phyloP scores from a whole-genome alignment of 2,888 invertebrate genomes.

The Hedya salicella region DNA sequence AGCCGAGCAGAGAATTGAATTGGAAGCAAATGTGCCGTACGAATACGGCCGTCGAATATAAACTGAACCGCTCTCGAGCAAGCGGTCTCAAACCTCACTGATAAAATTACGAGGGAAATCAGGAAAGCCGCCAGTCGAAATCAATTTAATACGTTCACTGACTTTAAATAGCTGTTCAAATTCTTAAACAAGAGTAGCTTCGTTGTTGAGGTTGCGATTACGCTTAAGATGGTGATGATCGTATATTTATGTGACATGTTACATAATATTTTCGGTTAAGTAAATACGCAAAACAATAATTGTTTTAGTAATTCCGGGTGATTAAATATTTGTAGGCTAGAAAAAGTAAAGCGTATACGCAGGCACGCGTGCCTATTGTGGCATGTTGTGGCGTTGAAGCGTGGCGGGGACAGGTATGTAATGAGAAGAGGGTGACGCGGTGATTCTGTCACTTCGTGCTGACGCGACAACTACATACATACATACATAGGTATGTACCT shows the following conservation, averaged over 20 bases:
- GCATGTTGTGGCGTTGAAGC: conserved; percentile 46
- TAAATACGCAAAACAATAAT: background rate
- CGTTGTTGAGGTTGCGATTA: background rate
- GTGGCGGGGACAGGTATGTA: conserved; percentile 61
- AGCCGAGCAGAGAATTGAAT: conserved; percentile 80
- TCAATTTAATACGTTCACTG: conserved; percentile 54
- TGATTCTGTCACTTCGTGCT: conserved; percentile 57
- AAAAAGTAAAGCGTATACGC: conserved; percentile 17
- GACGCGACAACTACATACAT: conserved; percentile 51
- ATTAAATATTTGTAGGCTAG: conserved; percentile 26
- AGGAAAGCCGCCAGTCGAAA: conserved; percentile 50
- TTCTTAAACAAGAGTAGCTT: background rate
- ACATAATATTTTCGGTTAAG: background rate
- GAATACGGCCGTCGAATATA: conserved; percentile 75
- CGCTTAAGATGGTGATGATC: background rate
- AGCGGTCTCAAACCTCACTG: conserved; percentile 59
- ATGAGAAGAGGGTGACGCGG: conserved; percentile 67
- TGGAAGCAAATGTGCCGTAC: conserved; percentile 81
- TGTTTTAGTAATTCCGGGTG: background rate
- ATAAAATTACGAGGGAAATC: conserved; percentile 65
- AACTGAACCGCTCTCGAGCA: conserved; percentile 71
- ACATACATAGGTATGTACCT: background rate
- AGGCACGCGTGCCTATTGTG: conserved; percentile 37
- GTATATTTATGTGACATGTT: background rate
- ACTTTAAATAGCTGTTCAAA: conserved; percentile 46